phyloP scores from a whole-genome alignment of 1,140 invertebrate species.

The Drosophila yakuba region DNA sequence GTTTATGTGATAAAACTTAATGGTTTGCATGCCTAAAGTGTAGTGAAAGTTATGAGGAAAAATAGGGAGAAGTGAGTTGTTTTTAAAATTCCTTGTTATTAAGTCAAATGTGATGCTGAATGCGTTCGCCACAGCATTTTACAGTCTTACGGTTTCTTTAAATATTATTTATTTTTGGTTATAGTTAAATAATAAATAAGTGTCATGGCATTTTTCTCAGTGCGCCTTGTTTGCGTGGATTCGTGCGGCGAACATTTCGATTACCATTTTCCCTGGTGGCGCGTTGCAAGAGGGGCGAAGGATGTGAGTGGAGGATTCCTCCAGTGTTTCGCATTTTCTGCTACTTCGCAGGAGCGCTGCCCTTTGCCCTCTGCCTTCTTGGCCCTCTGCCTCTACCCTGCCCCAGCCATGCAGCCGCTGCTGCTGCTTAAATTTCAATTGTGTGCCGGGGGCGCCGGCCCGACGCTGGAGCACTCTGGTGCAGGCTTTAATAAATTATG shows the following conservation, averaged over 20 bases:
- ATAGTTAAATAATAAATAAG: too few species aligned
- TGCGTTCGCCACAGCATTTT: too few species aligned
- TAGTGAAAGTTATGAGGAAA: too few species aligned
- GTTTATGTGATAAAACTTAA: too few species aligned
- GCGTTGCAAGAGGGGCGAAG: constrained; percentile 5
- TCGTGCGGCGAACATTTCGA: constrained; percentile 72
- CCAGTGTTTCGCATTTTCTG: constrained; percentile 75
- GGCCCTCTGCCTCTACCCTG: constrained; percentile 16
- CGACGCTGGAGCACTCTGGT: constrained; percentile 79
- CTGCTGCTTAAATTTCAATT: constrained; percentile 80
- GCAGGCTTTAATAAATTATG: constrained; percentile 83
- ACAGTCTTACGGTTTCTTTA: too few species aligned
- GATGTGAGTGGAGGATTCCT: constrained; percentile 9
- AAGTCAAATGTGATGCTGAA: too few species aligned
- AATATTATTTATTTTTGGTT: too few species aligned
- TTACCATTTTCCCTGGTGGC: constrained; percentile 65
- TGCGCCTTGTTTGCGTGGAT: constrained; percentile 58
- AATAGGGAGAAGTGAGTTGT: too few species aligned
- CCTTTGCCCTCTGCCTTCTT: constrained; percentile 24
- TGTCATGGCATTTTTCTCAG: constrained; percentile 4
- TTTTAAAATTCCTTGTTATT: too few species aligned
- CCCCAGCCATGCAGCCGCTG: constrained; percentile 25
- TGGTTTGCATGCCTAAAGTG: too few species aligned
- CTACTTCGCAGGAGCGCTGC: constrained; percentile 52
- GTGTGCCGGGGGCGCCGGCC: constrained; percentile 67